phyloP scores from a whole-genome alignment of 2,113 vertebrate genomes.

The Leucosticte australis region DNA sequence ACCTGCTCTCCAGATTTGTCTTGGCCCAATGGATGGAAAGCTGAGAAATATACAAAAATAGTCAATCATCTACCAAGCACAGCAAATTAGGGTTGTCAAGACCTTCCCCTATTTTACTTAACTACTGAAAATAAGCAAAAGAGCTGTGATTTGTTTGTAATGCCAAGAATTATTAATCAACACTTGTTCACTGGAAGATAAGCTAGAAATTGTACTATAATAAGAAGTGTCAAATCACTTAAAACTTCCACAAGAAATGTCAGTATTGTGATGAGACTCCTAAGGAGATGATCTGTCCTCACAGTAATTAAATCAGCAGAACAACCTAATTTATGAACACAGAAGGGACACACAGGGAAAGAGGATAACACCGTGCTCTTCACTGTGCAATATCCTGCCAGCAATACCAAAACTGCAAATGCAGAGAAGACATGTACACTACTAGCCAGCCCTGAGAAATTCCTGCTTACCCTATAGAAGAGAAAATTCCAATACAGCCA shows the following conservation, averaged over 20 bases:
- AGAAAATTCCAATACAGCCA: background rate
- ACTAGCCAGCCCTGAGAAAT: background rate
- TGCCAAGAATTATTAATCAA: background rate
- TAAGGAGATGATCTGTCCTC: background rate
- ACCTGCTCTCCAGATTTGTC: background rate
- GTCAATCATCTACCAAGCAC: background rate
- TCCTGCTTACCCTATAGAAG: background rate
- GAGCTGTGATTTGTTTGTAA: conserved; percentile 17
- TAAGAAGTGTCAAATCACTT: background rate
- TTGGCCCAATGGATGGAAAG: background rate
- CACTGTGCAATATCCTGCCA: background rate
- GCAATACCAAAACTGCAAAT: background rate
- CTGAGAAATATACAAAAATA: background rate
- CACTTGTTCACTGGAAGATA: background rate
- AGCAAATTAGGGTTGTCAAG: background rate
- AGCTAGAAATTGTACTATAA: background rate
- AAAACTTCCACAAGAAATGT: background rate
- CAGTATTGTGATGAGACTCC: background rate
- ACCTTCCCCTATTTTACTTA: background rate
- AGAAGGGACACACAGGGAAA: background rate
- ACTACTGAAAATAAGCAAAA: conserved; percentile 36
- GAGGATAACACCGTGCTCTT: background rate
- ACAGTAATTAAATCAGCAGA: background rate
- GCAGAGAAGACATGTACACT: background rate
- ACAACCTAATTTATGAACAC: background rate